Evolutionary conservation across 1,140 invertebrate genomes (phyloP), one percentile per base, ranked within the genome.

Genomic region (Nasonia vitripennis): DNA sequence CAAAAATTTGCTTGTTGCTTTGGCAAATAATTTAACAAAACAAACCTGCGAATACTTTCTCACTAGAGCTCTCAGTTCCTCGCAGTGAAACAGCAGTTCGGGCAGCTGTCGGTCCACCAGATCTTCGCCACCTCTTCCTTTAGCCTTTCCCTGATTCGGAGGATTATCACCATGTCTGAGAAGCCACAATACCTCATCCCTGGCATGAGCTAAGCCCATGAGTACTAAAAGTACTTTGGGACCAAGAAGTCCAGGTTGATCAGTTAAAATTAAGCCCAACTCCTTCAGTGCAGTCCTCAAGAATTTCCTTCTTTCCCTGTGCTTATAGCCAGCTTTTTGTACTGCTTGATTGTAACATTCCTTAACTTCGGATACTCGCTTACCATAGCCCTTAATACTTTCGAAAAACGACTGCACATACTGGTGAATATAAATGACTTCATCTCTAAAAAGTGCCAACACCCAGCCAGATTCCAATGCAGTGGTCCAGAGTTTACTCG

Each of bases 111-210:
- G 94, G 91, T 99, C 98, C 4, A 98, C 96, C 45, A 99, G 94
- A 94, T 99, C 98, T 94, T 98, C 98, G 41, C 96, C 95, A 37
- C 96, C 95, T 93, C 98, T 97, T 78, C 96, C 96, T 94, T 98
- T 98, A 87, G 95, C 95, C 94, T 97, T 98, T n/a, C 95, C 94
- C 91, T 95, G 96, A 87, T 96, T 95, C 1, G 98, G 98, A 34
- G 97, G 98, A 94, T 99, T 99, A 88, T 99, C 98, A 91, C 97
- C 97, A 93, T 99, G 99, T 75, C 99, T 95, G 5, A 99, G 91
- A 14, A 99, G 94, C 99, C 99, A 99, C 75, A 98, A 95, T 27
- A 99, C 97, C 94, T 99, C 99, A 95, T 99, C 99, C 90, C 98
- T 95, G 0, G 98, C 96, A 93, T 98, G 97, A 87, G 98, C 98